A percentile compares a stretch with the other conserved stretches of the same genome.
These are phyloP conservation scores for Hesperophylax magnus DNA, from an alignment of 1,140 invertebrate species.

Conservation along the genomic window DNA sequence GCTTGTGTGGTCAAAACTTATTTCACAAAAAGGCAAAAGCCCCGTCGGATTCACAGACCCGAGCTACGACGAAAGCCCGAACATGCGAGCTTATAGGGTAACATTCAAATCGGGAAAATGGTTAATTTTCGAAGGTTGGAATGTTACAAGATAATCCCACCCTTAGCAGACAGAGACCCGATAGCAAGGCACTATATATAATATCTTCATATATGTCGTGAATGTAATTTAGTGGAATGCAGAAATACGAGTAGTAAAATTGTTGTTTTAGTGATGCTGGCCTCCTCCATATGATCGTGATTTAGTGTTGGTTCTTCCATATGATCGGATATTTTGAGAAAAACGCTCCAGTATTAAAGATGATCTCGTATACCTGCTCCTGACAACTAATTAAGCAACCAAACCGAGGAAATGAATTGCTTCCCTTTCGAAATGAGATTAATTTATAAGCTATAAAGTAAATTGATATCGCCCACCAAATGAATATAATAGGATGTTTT, in stretches of 20 bases:
- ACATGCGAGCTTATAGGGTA: neutral
- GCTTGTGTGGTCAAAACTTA: conserved; percentile 53
- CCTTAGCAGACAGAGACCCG: neutral
- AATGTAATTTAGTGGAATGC: conserved; percentile 54
- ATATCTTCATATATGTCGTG: conserved; percentile 10
- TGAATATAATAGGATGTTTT: neutral
- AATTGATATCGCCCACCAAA: conserved; percentile 19
- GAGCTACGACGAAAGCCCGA: neutral
- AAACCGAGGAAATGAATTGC: conserved; percentile 28
- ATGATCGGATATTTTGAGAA: conserved; percentile 32
- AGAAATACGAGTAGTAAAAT: conserved; percentile 51
- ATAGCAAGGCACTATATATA: neutral
- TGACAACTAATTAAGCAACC: conserved; percentile 39
- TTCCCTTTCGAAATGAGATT: conserved; percentile 21
- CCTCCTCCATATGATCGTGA: conserved; percentile 7
- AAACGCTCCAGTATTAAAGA: conserved; percentile 38
- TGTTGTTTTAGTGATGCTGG: conserved; percentile 48
- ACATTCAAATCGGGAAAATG: conserved; percentile 30
- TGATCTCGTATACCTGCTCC: conserved; percentile 38
- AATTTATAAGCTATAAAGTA: conserved; percentile 29
- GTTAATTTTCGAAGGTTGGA: neutral
- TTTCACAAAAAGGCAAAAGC: conserved; percentile 49
- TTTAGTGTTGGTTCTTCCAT: neutral
- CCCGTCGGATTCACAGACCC: conserved; percentile 35
- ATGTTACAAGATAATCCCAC: conserved; percentile 1